Conservation (phyloP, 2,113 vertebrate genomes). For the Syngnathus typhle region DNA sequence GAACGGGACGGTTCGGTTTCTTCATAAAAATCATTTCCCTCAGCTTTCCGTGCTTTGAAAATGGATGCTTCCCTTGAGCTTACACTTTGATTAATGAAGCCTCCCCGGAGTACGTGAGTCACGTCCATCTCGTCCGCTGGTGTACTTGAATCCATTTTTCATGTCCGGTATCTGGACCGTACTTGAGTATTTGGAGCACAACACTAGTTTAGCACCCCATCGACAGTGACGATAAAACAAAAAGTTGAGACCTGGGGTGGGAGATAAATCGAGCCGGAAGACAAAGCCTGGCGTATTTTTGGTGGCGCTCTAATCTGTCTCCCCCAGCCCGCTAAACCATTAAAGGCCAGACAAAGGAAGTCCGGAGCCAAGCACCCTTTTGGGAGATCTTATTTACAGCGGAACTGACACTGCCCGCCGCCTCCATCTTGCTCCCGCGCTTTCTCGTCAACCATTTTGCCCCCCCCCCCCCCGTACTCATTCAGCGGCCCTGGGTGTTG, state of each 20-base stretch:
- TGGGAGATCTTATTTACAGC: slow-evolving; percentile 72
- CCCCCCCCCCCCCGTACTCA: too few relatives aligned
- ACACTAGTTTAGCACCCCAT: slow-evolving; percentile 39
- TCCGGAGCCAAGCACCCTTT: slow-evolving; percentile 57
- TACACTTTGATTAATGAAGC: slow-evolving; percentile 63
- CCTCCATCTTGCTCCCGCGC: slow-evolving; percentile 54
- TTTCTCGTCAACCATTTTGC: slow-evolving; percentile 35
- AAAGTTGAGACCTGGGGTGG: slow-evolving; percentile 53
- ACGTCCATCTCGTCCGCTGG: background rate
- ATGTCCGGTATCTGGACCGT: background rate
- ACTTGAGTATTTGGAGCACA: slow-evolving; percentile 8
- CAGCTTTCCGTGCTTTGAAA: slow-evolving; percentile 55
- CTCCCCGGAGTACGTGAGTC: slow-evolving; percentile 16
- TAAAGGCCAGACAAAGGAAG: slow-evolving; percentile 64
- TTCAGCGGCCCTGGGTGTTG: slow-evolving; percentile 44
- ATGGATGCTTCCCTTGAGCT: slow-evolving; percentile 63
- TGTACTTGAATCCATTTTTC: background rate
- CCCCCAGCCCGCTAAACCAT: slow-evolving; percentile 60
- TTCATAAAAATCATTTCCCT: slow-evolving; percentile 59
- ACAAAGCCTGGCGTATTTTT: slow-evolving; percentile 61
- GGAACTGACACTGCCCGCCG: slow-evolving; percentile 64
- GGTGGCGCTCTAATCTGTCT: slow-evolving; percentile 64
- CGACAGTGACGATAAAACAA: slow-evolving; percentile 42
- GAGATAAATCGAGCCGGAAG: slow-evolving; percentile 60
- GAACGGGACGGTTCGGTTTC: slow-evolving; percentile 59